Base-by-base conservation (phyloP, 1,140 invertebrate species). In the Drosophila funebris region DNA sequence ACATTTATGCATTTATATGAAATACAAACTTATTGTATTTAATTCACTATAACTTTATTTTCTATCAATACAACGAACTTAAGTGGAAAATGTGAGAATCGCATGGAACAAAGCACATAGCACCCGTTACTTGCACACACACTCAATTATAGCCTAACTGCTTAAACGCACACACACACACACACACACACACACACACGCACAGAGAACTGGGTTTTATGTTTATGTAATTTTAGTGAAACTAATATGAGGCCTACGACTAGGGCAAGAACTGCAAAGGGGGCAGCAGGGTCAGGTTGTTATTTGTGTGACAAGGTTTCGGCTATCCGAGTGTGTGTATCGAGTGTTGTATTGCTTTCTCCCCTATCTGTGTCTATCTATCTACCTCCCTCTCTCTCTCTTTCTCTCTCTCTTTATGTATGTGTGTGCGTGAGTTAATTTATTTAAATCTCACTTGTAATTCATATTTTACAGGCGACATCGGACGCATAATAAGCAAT, bases 371-470 rank as follows among this genome's bases (percentile, higher is more conserved):
- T 41, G 1, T 41, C 24, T 29, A n/a, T n/a, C n/a, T n/a, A n/a
- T n/a, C n/a, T n/a, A n/a, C n/a, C 41, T 52, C 9, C 33, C 48
- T 54, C 24, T 52, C 27, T 46, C 16, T 24, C 41, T 43, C 8
- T 31, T 8, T 48, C 29, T 44, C 13, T 31, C 13, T 24, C 22
- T 27, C 33, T 43, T 3, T 39, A 5, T 31, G 18, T 29, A 9
- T 60, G 39, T 60, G 57, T 76, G 76, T 77, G 81, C 66, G 66
- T 77, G 58, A 54, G 77, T 74, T 85, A 85, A 85, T 87, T 85
- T 85, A 85, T 85, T 85, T 85, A 85, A 85, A 85, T 85, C 82
- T 76, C 74, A 69, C 82, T 74, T 85, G 82, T 87, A 84, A 87
- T 87, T 85, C 82, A 85, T 87, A 88, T 87, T 87, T 87, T 76